These are phyloP conservation scores for Phalacrocorax aristotelis DNA, from an alignment of 2,113 vertebrate species.

Conservation along the genomic window DNA sequence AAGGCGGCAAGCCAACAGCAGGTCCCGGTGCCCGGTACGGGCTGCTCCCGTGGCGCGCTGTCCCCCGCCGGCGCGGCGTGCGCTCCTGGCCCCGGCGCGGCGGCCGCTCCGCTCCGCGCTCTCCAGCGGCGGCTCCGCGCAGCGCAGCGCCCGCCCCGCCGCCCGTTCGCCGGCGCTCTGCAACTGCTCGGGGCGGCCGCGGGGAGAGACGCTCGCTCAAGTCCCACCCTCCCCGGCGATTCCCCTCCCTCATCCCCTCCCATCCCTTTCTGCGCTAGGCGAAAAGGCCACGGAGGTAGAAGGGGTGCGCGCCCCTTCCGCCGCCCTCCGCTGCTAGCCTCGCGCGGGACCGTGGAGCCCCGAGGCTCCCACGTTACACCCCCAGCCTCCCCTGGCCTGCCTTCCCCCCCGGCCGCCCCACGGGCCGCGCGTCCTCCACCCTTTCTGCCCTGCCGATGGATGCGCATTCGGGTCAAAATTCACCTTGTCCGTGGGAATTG, in stretches of 20 bases:
- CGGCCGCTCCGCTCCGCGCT: no score
- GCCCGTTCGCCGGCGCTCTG: no score
- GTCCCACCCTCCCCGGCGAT: neutral
- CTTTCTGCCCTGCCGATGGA: neutral
- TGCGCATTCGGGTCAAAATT: constrained; percentile 26
- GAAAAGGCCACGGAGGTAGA: neutral
- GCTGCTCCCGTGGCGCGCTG: neutral
- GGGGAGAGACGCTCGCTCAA: constrained; percentile 24
- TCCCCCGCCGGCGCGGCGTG: no score
- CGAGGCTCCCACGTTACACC: neutral
- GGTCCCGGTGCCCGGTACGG: constrained; percentile 26
- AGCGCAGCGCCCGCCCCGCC: no score
- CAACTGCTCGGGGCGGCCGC: no score
- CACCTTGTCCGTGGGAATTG: constrained; percentile 26
- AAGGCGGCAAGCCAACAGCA: constrained; percentile 46
- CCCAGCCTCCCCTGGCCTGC: neutral
- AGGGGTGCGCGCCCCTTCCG: neutral
- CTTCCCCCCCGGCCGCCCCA: neutral
- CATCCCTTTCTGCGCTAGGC: neutral
- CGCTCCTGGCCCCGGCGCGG: no score
- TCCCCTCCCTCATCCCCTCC: neutral
- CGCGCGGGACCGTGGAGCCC: neutral
- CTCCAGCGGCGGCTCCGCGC: no score
- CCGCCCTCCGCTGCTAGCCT: neutral
- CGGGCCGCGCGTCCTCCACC: neutral